These are phyloP conservation scores for Tokudaia muenninki DNA, from an alignment of 2,797 vertebrate genomes.

Conservation along the genomic window DNA sequence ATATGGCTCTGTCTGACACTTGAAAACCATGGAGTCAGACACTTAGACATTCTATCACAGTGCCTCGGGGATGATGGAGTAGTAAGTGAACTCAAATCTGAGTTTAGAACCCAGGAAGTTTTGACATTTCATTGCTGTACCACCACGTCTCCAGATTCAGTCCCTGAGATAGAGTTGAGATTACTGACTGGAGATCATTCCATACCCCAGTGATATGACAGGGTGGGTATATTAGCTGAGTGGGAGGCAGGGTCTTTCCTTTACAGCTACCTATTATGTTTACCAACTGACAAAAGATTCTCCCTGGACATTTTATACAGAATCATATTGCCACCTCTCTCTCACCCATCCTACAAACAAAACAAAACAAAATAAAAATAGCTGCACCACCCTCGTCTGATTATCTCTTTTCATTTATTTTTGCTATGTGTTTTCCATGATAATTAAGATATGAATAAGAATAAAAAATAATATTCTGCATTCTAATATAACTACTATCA, in stretches of 20 bases:
- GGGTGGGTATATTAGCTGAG: neutral
- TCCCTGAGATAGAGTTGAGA: neutral
- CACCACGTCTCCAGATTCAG: neutral
- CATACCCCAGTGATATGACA: neutral
- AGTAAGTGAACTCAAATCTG: constrained; percentile 26
- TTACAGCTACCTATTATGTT: neutral
- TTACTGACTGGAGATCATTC: neutral
- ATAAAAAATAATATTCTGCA: constrained; percentile 3
- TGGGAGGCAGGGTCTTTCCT: neutral
- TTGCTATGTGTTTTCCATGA: neutral
- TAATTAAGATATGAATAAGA: neutral
- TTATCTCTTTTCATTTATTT: constrained; percentile 46
- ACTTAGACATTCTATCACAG: neutral
- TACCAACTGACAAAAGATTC: neutral
- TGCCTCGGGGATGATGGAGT: neutral
- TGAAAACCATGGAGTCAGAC: constrained; percentile 28
- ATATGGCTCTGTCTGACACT: neutral
- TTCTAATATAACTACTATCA: neutral
- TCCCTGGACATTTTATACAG: neutral
- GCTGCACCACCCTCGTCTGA: neutral
- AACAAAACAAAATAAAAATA: neutral
- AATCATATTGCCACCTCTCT: neutral
- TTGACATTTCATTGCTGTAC: neutral
- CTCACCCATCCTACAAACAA: neutral
- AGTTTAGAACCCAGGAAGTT: neutral